These are phyloP conservation scores for Benthosema pterotum DNA, from an alignment of 2,797 vertebrate species.

Conservation along the genomic window DNA sequence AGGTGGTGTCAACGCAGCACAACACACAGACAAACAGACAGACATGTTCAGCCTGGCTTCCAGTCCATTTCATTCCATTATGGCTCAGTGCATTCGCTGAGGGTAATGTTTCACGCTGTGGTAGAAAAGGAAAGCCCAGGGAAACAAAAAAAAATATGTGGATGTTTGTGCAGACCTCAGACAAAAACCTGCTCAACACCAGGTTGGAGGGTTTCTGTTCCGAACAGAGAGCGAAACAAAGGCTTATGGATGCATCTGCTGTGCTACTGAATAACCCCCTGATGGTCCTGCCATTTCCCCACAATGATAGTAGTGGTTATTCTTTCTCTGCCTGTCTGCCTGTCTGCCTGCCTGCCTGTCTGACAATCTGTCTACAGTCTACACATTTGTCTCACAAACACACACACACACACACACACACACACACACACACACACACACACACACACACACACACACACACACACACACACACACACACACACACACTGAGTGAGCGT, in stretches of 20 bases:
- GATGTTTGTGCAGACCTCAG: no score
- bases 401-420: neutral
- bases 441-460: constrained; percentile 12
- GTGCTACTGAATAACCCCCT: constrained; percentile 34
- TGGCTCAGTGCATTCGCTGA: no score
- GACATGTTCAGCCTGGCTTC: no score
- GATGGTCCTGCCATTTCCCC: constrained; percentile 20
- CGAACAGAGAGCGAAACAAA: constrained; percentile 49
- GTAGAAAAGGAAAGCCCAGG: neutral
- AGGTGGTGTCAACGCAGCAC: no score
- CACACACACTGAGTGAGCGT: no score
- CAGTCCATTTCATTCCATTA: no score
- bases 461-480: constrained; percentile 15
- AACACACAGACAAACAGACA: no score
- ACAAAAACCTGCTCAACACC: no score
- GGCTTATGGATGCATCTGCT: constrained; percentile 46
- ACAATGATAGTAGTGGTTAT: constrained; percentile 16
- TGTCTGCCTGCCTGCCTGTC: no score
- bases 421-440: neutral
- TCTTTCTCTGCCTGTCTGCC: constrained; percentile 1
- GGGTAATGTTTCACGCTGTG: no score
- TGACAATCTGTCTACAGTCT: neutral
- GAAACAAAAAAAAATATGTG: neutral
- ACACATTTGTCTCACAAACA: no score
- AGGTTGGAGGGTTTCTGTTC: constrained; percentile 14